Base-by-base conservation (phyloP, 2,888 invertebrate species). In the Sylvicola cinctus region DNA sequence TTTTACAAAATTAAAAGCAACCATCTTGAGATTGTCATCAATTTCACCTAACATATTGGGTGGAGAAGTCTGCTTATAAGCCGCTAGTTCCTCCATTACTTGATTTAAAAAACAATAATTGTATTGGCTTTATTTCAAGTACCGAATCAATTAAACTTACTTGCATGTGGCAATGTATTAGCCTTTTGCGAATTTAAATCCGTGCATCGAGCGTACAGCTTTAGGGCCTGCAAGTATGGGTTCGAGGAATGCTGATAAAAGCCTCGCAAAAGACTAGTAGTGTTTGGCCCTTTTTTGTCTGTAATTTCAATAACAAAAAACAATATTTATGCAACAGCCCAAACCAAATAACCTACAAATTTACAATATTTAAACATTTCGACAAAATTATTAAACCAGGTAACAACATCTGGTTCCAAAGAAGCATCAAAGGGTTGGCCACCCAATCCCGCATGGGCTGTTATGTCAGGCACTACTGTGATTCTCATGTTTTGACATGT, bases 1-100 rank as follows among this genome's bases (percentile, higher is more conserved):
- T 41, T 63, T 66, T 11, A 78, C 67, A 44, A 80, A 63, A 49
- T 69, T 69, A 56, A 80, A 81, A 34, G 77, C 76, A 41, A 74
- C 70, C 46, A 73, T 53, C 55, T 80, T 79, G 20, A 78, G 49
- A 40, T 69, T 45, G 44, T 51, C 36, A 52, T 63, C 45, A 66
- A 58, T 48, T 54, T 54, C 41, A 61, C 60, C 42, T 54, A 60
- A 43, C 63, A 62, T 31, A 48, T 48, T 41, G 46, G 53, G 46
- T 50, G 48, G 49, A 37, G 49, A 47, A 23, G 28, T 41, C 16
- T 49, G 45, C 28, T 63, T 60, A 55, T 68, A 67, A 40, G 61
- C 62, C 40, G 63, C 56, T 39, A 75, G 61, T 35, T 64, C 65
- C 49, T 74, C 73, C 41, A 74, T 60, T 40, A 74, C 58, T 66